Percentiles rank a stretch among this genome's conserved stretches.
These are phyloP conservation scores for Dryobota labecula DNA, from an alignment of 2,888 invertebrate species.

Conservation along the genomic window DNA sequence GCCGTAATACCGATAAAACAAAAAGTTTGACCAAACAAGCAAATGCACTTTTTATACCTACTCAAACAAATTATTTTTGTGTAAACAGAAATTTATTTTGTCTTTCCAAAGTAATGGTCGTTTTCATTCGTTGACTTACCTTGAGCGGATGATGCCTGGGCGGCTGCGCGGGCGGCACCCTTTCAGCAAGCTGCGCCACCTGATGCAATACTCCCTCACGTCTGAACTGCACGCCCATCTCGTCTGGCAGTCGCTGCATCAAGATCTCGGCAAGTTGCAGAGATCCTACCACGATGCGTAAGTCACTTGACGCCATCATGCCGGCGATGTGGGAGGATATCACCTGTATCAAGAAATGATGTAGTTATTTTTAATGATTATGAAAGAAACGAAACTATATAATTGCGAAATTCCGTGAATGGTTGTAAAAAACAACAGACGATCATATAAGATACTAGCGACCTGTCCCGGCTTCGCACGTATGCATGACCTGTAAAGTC, in stretches of 20 bases:
- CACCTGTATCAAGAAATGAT: slow-evolving; percentile 80
- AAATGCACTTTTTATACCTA: too few species aligned
- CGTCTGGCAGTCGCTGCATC: slow-evolving; percentile 98
- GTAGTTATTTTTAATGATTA: neutral
- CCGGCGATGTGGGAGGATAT: slow-evolving; percentile 99
- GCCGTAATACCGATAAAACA: too few species aligned
- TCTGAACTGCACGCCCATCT: slow-evolving; percentile 98
- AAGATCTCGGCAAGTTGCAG: slow-evolving; percentile 99
- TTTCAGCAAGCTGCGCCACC: slow-evolving; percentile 87
- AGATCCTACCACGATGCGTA: slow-evolving; percentile 98
- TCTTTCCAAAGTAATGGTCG: neutral
- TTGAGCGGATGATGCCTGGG: slow-evolving; percentile 88
- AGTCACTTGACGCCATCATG: slow-evolving; percentile 99
- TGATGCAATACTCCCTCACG: slow-evolving; percentile 99
- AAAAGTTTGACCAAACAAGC: too few species aligned
- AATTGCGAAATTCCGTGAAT: neutral
- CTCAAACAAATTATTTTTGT: neutral
- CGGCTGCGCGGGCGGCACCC: slow-evolving; percentile 78
- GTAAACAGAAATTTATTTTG: neutral
- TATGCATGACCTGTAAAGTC: too few species aligned
- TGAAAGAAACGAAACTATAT: neutral
- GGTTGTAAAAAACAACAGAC: neutral
- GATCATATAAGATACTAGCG: neutral
- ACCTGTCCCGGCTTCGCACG: too few species aligned
- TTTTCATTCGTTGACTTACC: slow-evolving; percentile 65